Evolutionary conservation across 2,888 invertebrate genomes (phyloP).

Genomic region (Cynaeus angustus): DNA sequence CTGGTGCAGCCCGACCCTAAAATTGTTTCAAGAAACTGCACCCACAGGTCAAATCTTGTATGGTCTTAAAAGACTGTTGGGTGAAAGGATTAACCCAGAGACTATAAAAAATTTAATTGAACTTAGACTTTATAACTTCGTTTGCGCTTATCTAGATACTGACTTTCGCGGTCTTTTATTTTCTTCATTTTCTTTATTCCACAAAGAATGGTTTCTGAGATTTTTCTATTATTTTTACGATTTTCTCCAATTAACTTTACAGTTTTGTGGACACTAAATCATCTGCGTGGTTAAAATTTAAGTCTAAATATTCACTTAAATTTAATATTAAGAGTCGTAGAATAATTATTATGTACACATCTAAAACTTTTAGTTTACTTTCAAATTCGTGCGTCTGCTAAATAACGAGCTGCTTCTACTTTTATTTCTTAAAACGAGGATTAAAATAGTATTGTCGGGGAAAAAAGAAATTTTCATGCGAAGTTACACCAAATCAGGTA

Average conservation of each 20-base stretch:
- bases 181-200: neutral
- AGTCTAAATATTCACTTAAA: too few species aligned
- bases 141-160: conserved; percentile 2
- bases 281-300: too few species aligned
- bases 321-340: too few species aligned
- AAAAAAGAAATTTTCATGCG: too few species aligned
- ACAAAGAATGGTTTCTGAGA: neutral
- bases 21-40: conserved; percentile 27
- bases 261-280: too few species aligned
- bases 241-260: neutral
- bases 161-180: neutral
- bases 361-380: too few species aligned
- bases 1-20: conserved; percentile 20
- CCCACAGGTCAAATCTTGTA: conserved; percentile 16
- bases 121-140: neutral
- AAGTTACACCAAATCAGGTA: too few species aligned
- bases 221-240: neutral
- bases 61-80: neutral
- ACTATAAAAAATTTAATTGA: neutral
- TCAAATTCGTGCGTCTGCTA: too few species aligned
- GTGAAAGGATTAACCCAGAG: neutral
- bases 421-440: too few species aligned
- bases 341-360: too few species aligned
- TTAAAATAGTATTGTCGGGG: too few species aligned
- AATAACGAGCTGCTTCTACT: too few species aligned